A percentile compares a stretch with the other conserved stretches of the same genome.
Conservation (phyloP, 2,797 vertebrate species). For the Typhlichthys subterraneus region DNA sequence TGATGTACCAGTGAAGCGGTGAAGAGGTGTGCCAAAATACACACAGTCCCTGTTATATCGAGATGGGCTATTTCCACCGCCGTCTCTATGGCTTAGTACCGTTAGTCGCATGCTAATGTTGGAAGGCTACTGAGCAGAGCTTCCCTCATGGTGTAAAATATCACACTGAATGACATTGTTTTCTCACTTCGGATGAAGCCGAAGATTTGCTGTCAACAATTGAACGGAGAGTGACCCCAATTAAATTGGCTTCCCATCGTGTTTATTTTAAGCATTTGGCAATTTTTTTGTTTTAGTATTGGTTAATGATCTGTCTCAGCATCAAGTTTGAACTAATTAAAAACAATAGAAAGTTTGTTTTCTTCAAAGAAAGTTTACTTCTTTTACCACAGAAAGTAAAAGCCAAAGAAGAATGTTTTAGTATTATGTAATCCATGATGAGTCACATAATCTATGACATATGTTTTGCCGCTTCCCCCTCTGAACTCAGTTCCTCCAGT, state of each 20-base stretch:
- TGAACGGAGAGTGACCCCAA: conserved; percentile 52
- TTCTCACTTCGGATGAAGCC: conserved; percentile 49
- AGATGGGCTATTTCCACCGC: conserved; percentile 62
- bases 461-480: conserved; percentile 20
- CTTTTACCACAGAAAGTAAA: neutral
- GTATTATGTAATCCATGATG: conserved; percentile 2
- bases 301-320: neutral
- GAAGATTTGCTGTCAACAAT: conserved; percentile 57
- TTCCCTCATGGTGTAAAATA: conserved; percentile 61
- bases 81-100: conserved; percentile 57
- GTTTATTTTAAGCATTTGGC: neutral
- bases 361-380: neutral
- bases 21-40: conserved; percentile 18
- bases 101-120: conserved; percentile 69
- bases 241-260: conserved; percentile 24
- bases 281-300: neutral
- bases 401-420: neutral
- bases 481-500: conserved; percentile 41
- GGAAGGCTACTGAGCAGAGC: conserved; percentile 44
- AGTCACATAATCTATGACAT: conserved; percentile 12
- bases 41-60: conserved; percentile 46
- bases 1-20: conserved; percentile 24
- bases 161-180: conserved; percentile 66
- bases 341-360: neutral
- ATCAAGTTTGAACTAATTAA: neutral